Conservation (phyloP, 2,113 vertebrate species). For the Cebus imitator region DNA sequence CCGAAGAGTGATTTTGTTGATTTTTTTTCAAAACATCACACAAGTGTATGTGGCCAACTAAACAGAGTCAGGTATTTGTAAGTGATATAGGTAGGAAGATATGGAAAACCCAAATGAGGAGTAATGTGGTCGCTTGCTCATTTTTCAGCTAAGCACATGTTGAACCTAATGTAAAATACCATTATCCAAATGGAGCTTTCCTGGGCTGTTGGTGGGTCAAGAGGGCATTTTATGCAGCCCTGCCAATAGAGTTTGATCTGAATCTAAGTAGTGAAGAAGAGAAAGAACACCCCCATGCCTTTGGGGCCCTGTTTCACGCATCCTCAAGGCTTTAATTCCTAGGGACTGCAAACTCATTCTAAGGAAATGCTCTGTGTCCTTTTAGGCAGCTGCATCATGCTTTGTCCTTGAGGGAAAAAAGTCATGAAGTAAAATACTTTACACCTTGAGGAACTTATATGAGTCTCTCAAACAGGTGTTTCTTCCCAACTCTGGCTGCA, state of each 20-base stretch:
- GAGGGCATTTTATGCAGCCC: background rate
- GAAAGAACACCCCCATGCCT: background rate
- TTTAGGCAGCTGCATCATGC: background rate
- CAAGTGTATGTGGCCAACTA: background rate
- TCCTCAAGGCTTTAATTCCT: background rate
- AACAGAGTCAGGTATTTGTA: background rate
- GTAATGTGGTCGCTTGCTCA: background rate
- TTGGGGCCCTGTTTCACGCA: background rate
- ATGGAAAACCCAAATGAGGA: fast-evolving
- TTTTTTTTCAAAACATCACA: background rate
- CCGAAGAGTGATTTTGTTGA: background rate
- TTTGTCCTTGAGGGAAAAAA: background rate
- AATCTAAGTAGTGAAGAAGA: background rate
- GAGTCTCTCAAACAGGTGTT: background rate
- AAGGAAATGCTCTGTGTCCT: background rate
- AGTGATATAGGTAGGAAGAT: fast-evolving
- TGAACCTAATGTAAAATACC: fast-evolving
- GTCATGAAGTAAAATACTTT: background rate
- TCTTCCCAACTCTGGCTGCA: background rate
- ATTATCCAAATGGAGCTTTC: background rate
- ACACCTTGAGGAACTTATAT: background rate
- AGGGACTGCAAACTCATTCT: background rate
- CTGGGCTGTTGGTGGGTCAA: background rate
- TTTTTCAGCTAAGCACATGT: background rate
- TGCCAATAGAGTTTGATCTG: background rate